Conservation (phyloP, 2,797 vertebrate genomes). For the Trachurus trachurus region DNA sequence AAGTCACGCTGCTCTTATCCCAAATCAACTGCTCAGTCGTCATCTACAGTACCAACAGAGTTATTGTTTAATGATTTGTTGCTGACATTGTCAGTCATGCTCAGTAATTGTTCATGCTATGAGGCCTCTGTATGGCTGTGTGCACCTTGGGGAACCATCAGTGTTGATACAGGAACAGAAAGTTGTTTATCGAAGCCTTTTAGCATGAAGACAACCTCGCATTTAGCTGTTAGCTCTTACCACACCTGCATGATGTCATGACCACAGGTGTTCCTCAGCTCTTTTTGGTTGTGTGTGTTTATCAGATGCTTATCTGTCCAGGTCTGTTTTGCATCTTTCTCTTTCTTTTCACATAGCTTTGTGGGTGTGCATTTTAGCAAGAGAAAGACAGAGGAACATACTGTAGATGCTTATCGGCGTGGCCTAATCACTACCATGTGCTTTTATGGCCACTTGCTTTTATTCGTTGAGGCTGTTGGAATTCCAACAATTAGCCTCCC, state of each 20-base stretch:
- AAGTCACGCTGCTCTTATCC: neutral
- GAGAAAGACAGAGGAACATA: slow-evolving; percentile 46
- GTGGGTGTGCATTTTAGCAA: slow-evolving; percentile 43
- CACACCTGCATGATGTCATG: slow-evolving; percentile 67
- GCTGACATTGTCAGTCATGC: slow-evolving; percentile 23
- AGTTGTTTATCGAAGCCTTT: slow-evolving; percentile 27
- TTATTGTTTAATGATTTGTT: slow-evolving; percentile 5
- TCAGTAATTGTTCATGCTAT: slow-evolving; percentile 9
- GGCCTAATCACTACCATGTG: slow-evolving; percentile 90
- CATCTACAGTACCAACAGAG: slow-evolving; percentile 5
- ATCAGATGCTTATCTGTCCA: slow-evolving; percentile 52
- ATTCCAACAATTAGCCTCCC: slow-evolving; percentile 84
- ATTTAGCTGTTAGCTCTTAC: slow-evolving; percentile 29
- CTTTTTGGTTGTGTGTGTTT: slow-evolving; percentile 16
- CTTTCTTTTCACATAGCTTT: slow-evolving; percentile 28
- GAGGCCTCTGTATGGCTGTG: slow-evolving; percentile 8
- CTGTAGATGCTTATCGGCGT: slow-evolving; percentile 84
- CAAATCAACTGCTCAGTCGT: slow-evolving; percentile 2
- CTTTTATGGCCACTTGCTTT: slow-evolving; percentile 82
- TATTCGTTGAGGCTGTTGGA: slow-evolving; percentile 85
- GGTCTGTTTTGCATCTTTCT: slow-evolving; percentile 54
- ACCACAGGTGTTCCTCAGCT: slow-evolving; percentile 56
- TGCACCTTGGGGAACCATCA: neutral
- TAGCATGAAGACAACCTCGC: neutral
- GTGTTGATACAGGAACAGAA: slow-evolving; percentile 61